Evolutionary conservation across 2,888 invertebrate genomes (phyloP).

Genomic region (Reticulitermes lucifugus): DNA sequence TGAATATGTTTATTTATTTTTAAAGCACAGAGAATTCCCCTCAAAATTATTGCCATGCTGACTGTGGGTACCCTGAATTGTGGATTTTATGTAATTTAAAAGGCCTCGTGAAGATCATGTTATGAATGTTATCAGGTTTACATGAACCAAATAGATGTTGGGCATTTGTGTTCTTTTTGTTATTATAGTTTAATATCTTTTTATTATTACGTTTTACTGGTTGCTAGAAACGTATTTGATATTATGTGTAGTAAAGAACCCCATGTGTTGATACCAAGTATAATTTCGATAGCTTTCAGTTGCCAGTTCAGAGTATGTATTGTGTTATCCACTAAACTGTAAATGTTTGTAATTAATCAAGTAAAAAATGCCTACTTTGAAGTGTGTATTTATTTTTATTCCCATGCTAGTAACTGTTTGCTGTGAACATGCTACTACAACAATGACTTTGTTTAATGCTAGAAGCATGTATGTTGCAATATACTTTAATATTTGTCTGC

Average conservation of each 20-base stretch:
- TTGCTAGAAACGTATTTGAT: neutral
- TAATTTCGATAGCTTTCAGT: slow-evolving; percentile 43
- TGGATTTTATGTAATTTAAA: slow-evolving; percentile 38
- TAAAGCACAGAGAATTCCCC: neutral
- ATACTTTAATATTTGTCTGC: too few relatives aligned
- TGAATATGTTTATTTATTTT: neutral
- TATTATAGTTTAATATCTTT: neutral
- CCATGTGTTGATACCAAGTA: slow-evolving; percentile 21
- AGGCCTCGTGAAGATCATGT: slow-evolving; percentile 40
- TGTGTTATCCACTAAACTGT: slow-evolving; percentile 49
- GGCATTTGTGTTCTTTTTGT: slow-evolving; percentile 12
- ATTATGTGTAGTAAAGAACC: slow-evolving; percentile 11
- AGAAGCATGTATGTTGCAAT: too few relatives aligned
- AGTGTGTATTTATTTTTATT: slow-evolving; percentile 11
- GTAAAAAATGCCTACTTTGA: slow-evolving; percentile 43
- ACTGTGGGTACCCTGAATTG: slow-evolving; percentile 3
- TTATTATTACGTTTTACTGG: slow-evolving; percentile 5
- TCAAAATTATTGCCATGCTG: slow-evolving; percentile 6
- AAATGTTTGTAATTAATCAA: slow-evolving; percentile 54
- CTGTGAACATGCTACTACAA: too few relatives aligned
- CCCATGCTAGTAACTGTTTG: neutral
- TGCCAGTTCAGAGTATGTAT: slow-evolving; percentile 35
- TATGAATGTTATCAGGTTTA: slow-evolving; percentile 36
- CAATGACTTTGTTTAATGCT: too few relatives aligned
- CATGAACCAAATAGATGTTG: slow-evolving; percentile 13